Percentiles rank a stretch among this genome's conserved stretches.
phyloP scores from a whole-genome alignment of 2,888 invertebrate species.

The Osmoderma eremita region DNA sequence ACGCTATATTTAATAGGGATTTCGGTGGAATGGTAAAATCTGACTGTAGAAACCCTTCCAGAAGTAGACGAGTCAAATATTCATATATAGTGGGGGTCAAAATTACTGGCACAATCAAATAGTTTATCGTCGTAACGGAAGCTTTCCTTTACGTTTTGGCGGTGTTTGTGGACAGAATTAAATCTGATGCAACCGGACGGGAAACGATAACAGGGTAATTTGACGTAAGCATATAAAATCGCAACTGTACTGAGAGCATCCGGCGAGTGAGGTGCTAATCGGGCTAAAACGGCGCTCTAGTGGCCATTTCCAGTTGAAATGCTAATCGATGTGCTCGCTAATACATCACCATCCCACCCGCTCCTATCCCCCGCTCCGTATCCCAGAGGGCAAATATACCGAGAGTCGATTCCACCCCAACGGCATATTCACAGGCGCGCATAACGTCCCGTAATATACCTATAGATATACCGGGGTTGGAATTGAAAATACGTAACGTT shows the following conservation, averaged over 20 bases:
- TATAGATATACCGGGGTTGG: constrained; percentile 21
- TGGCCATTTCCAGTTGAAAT: constrained; percentile 62
- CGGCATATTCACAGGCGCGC: constrained; percentile 39
- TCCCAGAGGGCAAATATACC: constrained; percentile 29
- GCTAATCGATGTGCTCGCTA: constrained; percentile 60
- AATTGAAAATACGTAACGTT: constrained; percentile 50
- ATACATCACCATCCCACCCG: constrained; percentile 52
- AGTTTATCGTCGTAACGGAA: no score
- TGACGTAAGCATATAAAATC: constrained; percentile 49
- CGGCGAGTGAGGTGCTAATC: constrained; percentile 58
- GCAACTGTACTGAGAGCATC: constrained; percentile 54
- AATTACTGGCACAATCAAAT: no score
- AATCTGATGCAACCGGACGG: constrained; percentile 42
- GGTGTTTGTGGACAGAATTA: constrained; percentile 36
- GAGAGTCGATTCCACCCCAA: constrained; percentile 36
- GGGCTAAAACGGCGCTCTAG: constrained; percentile 56
- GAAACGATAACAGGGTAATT: constrained; percentile 43
- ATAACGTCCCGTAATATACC: no score
- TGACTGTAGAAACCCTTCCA: no score
- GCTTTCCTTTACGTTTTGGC: no score
- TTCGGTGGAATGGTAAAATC: no score
- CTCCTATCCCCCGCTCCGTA: constrained; percentile 7
- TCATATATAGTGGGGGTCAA: no score
- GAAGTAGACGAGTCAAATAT: no score
- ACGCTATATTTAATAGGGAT: no score